Evolutionary conservation across 2,113 vertebrate species (phyloP).

Genomic region (Chionodraco myersi): DNA sequence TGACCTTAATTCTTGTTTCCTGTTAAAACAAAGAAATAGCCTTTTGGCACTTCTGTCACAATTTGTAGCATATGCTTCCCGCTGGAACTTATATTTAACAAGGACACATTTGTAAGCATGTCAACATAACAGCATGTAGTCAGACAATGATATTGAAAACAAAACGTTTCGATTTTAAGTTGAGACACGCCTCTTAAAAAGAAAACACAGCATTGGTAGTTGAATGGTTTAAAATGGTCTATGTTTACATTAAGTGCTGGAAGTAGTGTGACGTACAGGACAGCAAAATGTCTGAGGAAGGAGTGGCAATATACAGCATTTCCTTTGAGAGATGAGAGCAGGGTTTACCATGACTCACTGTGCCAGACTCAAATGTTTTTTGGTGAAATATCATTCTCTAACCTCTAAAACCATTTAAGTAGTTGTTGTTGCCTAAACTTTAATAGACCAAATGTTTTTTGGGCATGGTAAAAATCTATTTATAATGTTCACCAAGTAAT

Average conservation of each 20-base stretch:
- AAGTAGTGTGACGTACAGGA: conserved; percentile 30
- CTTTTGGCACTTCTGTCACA: conserved; percentile 50
- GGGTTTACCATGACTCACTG: not conserved
- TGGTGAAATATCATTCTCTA: too few species aligned
- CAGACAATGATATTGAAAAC: conserved; percentile 5
- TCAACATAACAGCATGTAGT: not conserved
- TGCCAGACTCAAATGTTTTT: too few species aligned
- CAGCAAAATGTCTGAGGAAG: conserved; percentile 13
- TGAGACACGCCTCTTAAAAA: not conserved
- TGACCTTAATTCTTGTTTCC: conserved; percentile 81
- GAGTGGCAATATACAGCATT: conserved; percentile 12
- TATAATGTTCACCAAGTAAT: too few species aligned
- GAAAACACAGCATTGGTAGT: not conserved
- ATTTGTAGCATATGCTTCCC: conserved; percentile 34
- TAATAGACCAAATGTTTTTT: too few species aligned
- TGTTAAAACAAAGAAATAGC: conserved; percentile 77
- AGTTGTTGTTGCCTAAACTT: too few species aligned
- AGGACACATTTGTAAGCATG: conserved; percentile 3
- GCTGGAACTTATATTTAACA: conserved; percentile 19
- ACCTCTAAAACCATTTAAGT: too few species aligned
- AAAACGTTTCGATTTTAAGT: conserved; percentile 21
- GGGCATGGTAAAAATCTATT: not conserved
- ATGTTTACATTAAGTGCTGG: conserved; percentile 32
- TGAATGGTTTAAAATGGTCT: conserved; percentile 4
- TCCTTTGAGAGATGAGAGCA: conserved; percentile 18